phyloP scores from a whole-genome alignment of 2,113 vertebrate genomes.

The Mola mola region DNA sequence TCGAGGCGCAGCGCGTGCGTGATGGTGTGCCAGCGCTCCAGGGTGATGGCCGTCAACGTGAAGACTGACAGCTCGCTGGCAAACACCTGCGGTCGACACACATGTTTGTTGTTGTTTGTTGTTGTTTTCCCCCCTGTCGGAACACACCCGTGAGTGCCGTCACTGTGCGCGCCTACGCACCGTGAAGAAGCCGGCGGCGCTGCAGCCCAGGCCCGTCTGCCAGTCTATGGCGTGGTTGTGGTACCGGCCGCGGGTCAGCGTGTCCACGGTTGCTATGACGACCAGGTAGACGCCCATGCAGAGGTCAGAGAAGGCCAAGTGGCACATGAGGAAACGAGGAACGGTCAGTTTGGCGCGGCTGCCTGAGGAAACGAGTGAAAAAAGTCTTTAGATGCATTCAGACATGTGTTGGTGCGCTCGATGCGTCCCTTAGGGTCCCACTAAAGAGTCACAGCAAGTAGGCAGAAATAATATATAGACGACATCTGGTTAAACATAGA shows the following conservation, averaged over 20 bases:
- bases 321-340: constrained; percentile 97
- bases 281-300: constrained; percentile 95
- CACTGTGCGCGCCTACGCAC: constrained; percentile 53
- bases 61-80: constrained; percentile 95
- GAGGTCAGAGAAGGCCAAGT: constrained; percentile 95
- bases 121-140: no score
- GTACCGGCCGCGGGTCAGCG: constrained; percentile 88
- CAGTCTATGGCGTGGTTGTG: constrained; percentile 95
- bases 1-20: constrained; percentile 93
- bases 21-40: constrained; percentile 98
- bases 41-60: constrained; percentile 90
- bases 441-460: no score
- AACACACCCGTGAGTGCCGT: not conserved
- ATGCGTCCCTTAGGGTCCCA: no score
- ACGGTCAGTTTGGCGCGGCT: constrained; percentile 93
- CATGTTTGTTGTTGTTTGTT: no score
- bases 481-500: no score
- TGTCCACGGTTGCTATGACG: constrained; percentile 90
- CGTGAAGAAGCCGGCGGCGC: constrained; percentile 90
- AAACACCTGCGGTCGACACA: constrained; percentile 81
- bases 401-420: no score
- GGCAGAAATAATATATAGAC: no score
- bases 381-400: not conserved
- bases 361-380: constrained; percentile 59
- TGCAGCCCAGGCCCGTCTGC: constrained; percentile 92